Conservation (phyloP, 2,113 vertebrate genomes). For the Megatriorchis doriae region DNA sequence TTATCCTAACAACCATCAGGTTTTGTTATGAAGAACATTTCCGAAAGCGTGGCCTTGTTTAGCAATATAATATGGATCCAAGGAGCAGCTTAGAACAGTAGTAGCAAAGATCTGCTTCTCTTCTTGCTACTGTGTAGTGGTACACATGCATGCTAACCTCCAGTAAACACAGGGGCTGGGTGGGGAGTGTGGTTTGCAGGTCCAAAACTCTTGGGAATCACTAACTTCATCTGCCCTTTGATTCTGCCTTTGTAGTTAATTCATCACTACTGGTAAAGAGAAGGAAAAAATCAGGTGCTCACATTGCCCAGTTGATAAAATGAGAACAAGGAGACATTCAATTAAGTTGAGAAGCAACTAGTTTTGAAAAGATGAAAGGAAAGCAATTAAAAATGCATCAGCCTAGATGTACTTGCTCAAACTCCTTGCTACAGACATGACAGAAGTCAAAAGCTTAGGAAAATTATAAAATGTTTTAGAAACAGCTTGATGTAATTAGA, state of each 20-base stretch:
- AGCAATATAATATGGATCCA: neutral
- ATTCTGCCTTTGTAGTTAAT: neutral
- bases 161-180: neutral
- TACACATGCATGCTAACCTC: fast-evolving
- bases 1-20: neutral
- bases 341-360: neutral
- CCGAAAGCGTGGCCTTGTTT: neutral
- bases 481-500: neutral
- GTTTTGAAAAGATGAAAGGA: conserved; percentile 1
- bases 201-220: neutral
- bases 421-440: neutral
- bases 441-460: neutral
- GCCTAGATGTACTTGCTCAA: neutral
- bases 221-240: neutral
- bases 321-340: neutral
- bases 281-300: neutral
- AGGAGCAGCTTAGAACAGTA: neutral
- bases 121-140: neutral
- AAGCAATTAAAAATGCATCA: conserved; percentile 13
- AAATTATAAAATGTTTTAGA: neutral
- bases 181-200: neutral
- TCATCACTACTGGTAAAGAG: neutral
- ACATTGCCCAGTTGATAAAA: neutral
- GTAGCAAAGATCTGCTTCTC: neutral
- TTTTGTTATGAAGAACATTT: neutral